phyloP scores from a whole-genome alignment of 2,797 vertebrate species.

The Tamandua tetradactyla region DNA sequence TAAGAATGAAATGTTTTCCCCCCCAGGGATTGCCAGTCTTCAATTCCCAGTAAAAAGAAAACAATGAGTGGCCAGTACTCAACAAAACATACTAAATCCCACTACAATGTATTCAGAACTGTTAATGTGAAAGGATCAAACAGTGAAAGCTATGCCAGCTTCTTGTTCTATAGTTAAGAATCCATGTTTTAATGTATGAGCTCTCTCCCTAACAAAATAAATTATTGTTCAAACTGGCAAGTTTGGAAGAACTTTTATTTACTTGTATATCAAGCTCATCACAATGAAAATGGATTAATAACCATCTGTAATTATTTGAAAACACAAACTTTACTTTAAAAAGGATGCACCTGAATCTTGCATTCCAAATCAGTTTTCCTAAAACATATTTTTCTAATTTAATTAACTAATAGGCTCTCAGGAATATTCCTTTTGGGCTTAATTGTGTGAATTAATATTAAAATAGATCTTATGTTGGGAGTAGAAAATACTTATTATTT shows the following conservation, averaged over 20 bases:
- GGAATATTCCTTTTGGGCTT: neutral
- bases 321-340: neutral
- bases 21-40: conserved; percentile 9
- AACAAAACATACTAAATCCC: conserved; percentile 22
- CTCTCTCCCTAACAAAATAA: conserved; percentile 19
- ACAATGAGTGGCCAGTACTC: neutral
- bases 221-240: neutral
- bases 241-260: neutral
- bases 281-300: neutral
- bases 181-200: conserved; percentile 7
- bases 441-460: neutral
- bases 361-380: neutral
- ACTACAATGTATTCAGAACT: neutral
- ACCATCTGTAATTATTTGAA: neutral
- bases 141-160: neutral
- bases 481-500: neutral
- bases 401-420: neutral
- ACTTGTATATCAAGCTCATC: neutral
- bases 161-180: neutral
- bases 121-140: neutral
- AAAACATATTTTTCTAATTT: neutral
- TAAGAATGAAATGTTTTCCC: neutral
- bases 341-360: neutral
- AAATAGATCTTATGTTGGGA: neutral
- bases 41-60: neutral